Percentiles rank a stretch among this genome's conserved stretches.
Evolutionary conservation across 2,888 invertebrate species (phyloP).

Genomic region (Ennomos erosarius): DNA sequence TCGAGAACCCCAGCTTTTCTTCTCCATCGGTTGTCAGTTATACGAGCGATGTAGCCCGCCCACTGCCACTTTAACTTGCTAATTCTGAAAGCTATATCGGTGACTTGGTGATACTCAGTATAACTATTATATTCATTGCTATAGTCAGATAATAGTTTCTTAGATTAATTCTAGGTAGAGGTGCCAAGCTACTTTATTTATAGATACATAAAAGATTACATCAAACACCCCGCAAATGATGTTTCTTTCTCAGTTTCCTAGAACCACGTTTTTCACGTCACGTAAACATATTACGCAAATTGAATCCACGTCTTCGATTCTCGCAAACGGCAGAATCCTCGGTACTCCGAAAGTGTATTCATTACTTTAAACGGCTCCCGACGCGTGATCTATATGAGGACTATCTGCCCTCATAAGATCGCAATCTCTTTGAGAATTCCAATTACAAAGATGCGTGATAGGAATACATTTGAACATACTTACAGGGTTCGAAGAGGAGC

Average conservation of each 20-base stretch:
- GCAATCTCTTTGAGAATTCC: slow-evolving; percentile 73
- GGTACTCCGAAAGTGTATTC: slow-evolving; percentile 43
- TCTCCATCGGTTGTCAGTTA: no score
- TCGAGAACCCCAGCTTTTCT: no score
- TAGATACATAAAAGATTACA: no score
- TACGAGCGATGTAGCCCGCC: no score
- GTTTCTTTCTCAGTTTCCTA: background rate
- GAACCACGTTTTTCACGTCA: slow-evolving; percentile 24
- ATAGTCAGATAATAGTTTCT: no score
- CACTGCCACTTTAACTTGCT: no score
- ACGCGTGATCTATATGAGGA: slow-evolving; percentile 65
- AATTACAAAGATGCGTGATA: slow-evolving; percentile 70
- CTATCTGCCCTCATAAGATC: slow-evolving; percentile 67
- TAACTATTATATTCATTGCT: no score
- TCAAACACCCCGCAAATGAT: no score
- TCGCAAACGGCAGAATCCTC: slow-evolving; percentile 25
- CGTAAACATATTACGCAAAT: slow-evolving; percentile 34
- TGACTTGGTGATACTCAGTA: no score
- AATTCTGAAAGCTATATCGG: no score
- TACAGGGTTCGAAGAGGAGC: slow-evolving; percentile 16
- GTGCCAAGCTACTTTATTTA: no score
- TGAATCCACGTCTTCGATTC: slow-evolving; percentile 33
- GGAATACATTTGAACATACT: slow-evolving; percentile 49
- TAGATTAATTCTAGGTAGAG: no score
- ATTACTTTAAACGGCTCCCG: slow-evolving; percentile 52